Percentiles rank a stretch among this genome's conserved stretches.
phyloP scores from a whole-genome alignment of 2,888 invertebrate genomes.

The Altica lythri region DNA sequence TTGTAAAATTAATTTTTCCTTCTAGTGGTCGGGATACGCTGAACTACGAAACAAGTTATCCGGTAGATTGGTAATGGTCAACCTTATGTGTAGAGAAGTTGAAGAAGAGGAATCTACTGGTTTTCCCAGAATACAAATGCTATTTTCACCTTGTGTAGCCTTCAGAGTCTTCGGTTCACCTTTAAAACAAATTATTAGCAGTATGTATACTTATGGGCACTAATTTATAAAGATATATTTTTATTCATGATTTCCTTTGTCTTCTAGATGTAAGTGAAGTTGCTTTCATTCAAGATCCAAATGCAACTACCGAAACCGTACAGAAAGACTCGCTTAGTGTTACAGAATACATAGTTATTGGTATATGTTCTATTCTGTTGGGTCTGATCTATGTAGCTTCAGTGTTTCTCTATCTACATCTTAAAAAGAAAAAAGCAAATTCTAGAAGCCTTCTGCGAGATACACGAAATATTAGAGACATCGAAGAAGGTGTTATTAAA shows the following conservation, averaged over 20 bases:
- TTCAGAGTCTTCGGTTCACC: constrained; percentile 85
- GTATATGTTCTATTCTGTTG: constrained; percentile 80
- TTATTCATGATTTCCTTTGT: too few species aligned
- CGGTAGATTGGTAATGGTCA: constrained; percentile 79
- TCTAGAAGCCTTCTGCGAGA: constrained; percentile 44
- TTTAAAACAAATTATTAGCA: constrained; percentile 60
- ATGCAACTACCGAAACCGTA: too few species aligned
- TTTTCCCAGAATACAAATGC: constrained; percentile 60
- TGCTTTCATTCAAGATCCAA: constrained; percentile 71
- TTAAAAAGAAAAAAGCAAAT: constrained; percentile 63
- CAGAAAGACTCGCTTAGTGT: constrained; percentile 67
- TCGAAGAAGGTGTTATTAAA: constrained; percentile 71
- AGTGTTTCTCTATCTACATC: constrained; percentile 80
- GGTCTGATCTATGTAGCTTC: constrained; percentile 86
- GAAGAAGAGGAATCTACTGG: constrained; percentile 52
- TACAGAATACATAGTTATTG: constrained; percentile 82
- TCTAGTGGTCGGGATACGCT: constrained; percentile 83
- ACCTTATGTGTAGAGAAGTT: constrained; percentile 78
- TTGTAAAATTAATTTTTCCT: constrained; percentile 33
- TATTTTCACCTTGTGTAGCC: constrained; percentile 84
- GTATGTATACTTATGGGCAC: constrained; percentile 38
- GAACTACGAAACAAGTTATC: constrained; percentile 77
- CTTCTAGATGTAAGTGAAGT: constrained; percentile 81
- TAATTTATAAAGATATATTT: too few species aligned
- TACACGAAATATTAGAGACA: constrained; percentile 47